Percentiles rank a stretch among this genome's conserved stretches.
Evolutionary conservation across 2,888 invertebrate genomes (phyloP).

Genomic region (Ephialtes manifestator): DNA sequence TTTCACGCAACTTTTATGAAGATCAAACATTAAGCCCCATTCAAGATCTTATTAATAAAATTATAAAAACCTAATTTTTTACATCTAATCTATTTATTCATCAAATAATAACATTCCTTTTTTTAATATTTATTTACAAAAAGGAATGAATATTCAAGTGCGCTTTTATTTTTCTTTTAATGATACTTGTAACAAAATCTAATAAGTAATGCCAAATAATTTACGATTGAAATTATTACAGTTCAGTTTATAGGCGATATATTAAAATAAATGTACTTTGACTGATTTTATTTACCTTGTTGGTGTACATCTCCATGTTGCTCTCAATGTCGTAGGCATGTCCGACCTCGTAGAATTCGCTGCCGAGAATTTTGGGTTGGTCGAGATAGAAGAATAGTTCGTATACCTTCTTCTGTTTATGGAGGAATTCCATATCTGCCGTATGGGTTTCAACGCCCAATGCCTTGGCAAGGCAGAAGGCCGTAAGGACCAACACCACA

Average conservation of each 20-base stretch:
- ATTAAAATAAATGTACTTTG: background rate
- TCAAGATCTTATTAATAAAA: no score
- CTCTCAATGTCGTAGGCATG: slow-evolving; percentile 79
- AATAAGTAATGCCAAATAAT: no score
- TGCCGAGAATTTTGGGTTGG: slow-evolving; percentile 78
- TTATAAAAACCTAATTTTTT: no score
- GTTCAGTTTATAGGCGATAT: background rate
- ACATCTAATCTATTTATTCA: no score
- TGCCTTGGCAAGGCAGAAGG: slow-evolving; percentile 76
- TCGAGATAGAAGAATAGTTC: slow-evolving; percentile 82
- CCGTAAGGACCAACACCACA: slow-evolving; percentile 77
- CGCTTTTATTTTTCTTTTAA: no score
- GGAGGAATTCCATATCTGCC: slow-evolving; percentile 83
- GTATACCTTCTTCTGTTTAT: slow-evolving; percentile 83
- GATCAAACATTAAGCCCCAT: no score
- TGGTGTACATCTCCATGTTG: slow-evolving; percentile 80
- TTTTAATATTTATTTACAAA: no score
- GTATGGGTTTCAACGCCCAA: slow-evolving; percentile 72
- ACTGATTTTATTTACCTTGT: slow-evolving; percentile 76
- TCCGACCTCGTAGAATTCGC: slow-evolving; percentile 81
- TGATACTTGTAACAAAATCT: no score
- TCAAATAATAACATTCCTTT: no score
- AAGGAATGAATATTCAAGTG: no score
- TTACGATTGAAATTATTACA: no score
- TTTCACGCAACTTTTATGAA: background rate